Evolutionary conservation across 64 coral and sea anemone species (phyloP), one percentile per base, ranked within the genome.

Genomic region (Stichodactyla helianthus): DNA sequence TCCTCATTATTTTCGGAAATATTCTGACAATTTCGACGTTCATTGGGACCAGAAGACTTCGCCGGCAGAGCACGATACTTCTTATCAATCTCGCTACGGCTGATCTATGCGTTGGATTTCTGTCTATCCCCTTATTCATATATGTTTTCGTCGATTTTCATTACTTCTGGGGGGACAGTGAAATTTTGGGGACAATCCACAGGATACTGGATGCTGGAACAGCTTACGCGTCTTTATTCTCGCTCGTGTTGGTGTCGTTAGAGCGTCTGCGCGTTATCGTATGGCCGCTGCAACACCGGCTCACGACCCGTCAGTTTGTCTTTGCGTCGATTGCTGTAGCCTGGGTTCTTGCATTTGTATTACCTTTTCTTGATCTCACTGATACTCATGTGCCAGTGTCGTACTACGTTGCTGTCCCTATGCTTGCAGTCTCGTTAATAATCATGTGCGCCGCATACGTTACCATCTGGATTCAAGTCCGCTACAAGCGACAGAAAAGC

Each of bases 11-110:
- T 16, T 55, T 5, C 65, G 89, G 83, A 23, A 91, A 91, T 35
- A 84, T 91, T 13, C 19, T 91, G 4, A 91, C 89, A 51, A 91
- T 91, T 58, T 86, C 84, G 1, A 84, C 89, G 11, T 91, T 91
- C 77, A 6, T 84, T 63, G 59, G 83, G 15, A 25, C 56, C 44
- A 52, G 79, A 25, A 50, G 84, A 63, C 25, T 86, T n/a, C 82
- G 67, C 55, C 9, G 84, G 22, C 71, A 91, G 12, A 57, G 83
- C 10, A 91, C 71, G 51, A 79, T 79, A n/a, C 74, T 91, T 3
- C 83, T 91, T 7, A 86, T 86, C 23, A 91, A 91, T 20, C 83
- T 91, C 0, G 71, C 89, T 19, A 79, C 59, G 7, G 68, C 89
- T 16, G 89, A 91, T 50, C 83, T 91, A 0, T 91, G 83, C 10